Evolutionary conservation across 1,140 invertebrate species (phyloP).

Genomic region (Platorchestia sp.): DNA sequence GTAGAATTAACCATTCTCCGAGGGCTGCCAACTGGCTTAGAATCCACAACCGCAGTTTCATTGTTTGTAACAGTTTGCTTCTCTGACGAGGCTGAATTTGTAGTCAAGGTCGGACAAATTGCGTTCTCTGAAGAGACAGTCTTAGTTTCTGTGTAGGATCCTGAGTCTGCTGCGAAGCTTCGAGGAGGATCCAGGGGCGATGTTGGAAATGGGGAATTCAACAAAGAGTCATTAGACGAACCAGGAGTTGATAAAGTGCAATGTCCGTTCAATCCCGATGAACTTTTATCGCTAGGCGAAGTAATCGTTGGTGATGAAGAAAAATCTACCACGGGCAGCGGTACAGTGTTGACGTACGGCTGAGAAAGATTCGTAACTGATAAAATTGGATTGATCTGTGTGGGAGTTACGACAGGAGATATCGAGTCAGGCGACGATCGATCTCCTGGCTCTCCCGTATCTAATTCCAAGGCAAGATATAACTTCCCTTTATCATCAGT

Average conservation of each 20-base stretch:
- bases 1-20: not conserved
- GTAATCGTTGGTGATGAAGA: not conserved
- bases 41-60: not conserved
- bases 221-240: not conserved
- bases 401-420: constrained; percentile 27
- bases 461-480: constrained; percentile 8
- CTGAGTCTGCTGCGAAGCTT: constrained; percentile 35
- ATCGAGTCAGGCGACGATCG: constrained; percentile 15
- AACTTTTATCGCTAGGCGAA: not conserved
- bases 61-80: not conserved
- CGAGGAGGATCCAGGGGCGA: constrained; percentile 38
- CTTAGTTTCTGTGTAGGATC: not conserved
- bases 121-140: not conserved
- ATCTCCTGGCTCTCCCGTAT: not conserved
- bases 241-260: not conserved
- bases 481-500: not conserved
- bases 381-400: constrained; percentile 5
- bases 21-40: not conserved
- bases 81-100: not conserved
- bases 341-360: constrained; percentile 20
- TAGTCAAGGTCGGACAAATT: not conserved
- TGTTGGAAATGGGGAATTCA: constrained; percentile 18
- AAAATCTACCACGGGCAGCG: constrained; percentile 14
- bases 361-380: constrained; percentile 3
- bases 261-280: not conserved